These are phyloP conservation scores for Cybosia mesomella DNA, from an alignment of 2,888 invertebrate species.

Conservation along the genomic window DNA sequence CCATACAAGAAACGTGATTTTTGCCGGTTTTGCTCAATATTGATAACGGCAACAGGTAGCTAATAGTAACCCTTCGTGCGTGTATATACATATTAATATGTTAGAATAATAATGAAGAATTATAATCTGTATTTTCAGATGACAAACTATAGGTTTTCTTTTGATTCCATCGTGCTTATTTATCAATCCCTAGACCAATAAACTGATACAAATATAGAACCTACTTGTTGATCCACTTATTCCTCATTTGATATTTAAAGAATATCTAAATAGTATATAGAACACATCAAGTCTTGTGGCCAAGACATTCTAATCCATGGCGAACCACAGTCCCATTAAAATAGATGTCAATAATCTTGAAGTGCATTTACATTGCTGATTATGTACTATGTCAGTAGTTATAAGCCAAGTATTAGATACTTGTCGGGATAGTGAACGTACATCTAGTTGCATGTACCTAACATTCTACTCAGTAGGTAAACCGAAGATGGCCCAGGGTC, in stretches of 20 bases:
- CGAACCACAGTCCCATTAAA: conserved; percentile 5
- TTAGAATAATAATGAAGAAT: no score
- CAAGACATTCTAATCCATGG: not conserved
- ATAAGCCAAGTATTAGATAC: not conserved
- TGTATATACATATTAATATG: no score
- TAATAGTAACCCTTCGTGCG: no score
- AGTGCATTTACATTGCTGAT: conserved; percentile 7
- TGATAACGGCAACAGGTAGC: no score
- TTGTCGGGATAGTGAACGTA: not conserved
- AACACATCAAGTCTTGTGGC: not conserved
- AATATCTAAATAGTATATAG: not conserved
- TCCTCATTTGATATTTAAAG: not conserved
- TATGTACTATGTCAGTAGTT: conserved; percentile 1
- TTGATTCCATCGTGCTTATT: not conserved
- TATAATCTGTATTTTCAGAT: no score
- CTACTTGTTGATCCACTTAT: not conserved
- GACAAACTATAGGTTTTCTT: no score
- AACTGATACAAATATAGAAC: not conserved
- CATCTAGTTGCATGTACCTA: not conserved
- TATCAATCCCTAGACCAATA: not conserved
- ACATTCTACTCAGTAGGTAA: not conserved
- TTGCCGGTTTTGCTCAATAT: no score
- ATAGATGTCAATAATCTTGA: conserved; percentile 14
- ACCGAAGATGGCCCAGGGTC: no score
- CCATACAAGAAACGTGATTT: no score